Conservation (phyloP, 2,797 vertebrate genomes). For the Falco berigora region DNA sequence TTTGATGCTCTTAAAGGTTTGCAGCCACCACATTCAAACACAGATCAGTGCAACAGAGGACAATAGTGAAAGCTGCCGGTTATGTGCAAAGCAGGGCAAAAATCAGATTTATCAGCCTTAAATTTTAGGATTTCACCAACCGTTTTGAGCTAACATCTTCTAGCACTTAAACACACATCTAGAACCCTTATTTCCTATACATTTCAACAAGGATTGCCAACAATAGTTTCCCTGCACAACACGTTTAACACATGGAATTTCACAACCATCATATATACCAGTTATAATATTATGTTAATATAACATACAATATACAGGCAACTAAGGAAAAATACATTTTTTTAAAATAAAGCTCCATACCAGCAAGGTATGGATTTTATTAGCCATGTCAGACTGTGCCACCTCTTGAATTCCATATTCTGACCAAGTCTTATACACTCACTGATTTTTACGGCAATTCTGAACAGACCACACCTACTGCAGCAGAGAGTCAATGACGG, state of each 20-base stretch:
- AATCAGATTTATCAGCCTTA: background rate
- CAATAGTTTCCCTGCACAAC: conserved; percentile 1
- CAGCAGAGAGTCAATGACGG: conserved; percentile 91
- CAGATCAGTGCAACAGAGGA: conserved; percentile 23
- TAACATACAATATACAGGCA: conserved; percentile 54
- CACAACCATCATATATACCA: conserved; percentile 19
- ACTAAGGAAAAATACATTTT: conserved; percentile 45
- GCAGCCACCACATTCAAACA: conserved; percentile 12
- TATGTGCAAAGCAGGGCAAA: conserved; percentile 47
- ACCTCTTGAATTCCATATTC: conserved; percentile 31
- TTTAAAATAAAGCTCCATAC: conserved; percentile 5
- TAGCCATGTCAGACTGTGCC: conserved; percentile 35
- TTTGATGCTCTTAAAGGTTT: background rate
- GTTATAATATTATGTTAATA: conserved; percentile 52
- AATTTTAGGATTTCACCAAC: background rate
- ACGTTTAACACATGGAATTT: conserved; percentile 4
- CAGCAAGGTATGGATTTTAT: conserved; percentile 9
- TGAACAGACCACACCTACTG: conserved; percentile 78
- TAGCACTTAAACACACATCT: background rate
- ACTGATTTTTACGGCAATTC: conserved; percentile 54
- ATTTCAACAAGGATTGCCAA: background rate
- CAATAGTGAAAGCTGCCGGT: conserved; percentile 7
- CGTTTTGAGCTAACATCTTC: conserved; percentile 11
- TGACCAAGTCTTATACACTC: conserved; percentile 38
- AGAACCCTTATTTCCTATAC: background rate